Evolutionary conservation across 2,113 vertebrate species (phyloP), one percentile per base, ranked within the genome.

Genomic region (Phyllostomus hastatus): DNA sequence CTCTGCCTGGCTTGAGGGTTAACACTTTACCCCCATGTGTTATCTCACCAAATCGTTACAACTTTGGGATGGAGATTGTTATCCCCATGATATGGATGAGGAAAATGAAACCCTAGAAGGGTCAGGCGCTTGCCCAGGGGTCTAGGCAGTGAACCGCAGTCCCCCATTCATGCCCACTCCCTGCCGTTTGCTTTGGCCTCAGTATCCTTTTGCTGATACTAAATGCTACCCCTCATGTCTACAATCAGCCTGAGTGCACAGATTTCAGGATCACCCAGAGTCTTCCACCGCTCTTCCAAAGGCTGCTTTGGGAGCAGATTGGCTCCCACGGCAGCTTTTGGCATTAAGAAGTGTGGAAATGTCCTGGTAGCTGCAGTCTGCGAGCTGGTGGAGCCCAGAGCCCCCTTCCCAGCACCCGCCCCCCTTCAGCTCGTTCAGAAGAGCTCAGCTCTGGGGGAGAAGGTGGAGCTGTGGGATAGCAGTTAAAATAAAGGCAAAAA

Each of bases 361-460:
- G 88, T 97, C 94, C 94, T 92, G 81, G 70, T 66, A 78, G 94
- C 83, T 22, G 9, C 95, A 50, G 38, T 73, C 95, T 96, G 97
- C 33, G 76, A 95, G 83, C 86, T 59, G 17, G 43, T 41, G 61
- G 84, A 79, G 73, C 38, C 73, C 3, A 31, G 46, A 94, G 50
- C 52, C 64, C 78, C 10, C 15, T n/a, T 84, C 67, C 22, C 26
- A 54, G 46, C 31, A 59, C 26, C n/a, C 8, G 0, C 50, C 79
- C 2, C 0, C 19, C 26, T 2, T 14, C 28, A 59, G 26, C 78
- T 89, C 35, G 2, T 46, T 73, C 73, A 59, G 46, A 41, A 66
- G 87, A 81, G 69, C 69, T 89, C 14, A 6, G 46, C 38, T 93
- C 92, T 33, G 46, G 17, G 6, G 59, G 17, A 78, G 43, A 90